Evolutionary conservation across 2,797 vertebrate species (phyloP), one percentile per base, ranked within the genome.

Genomic region (Sus cebifrons): DNA sequence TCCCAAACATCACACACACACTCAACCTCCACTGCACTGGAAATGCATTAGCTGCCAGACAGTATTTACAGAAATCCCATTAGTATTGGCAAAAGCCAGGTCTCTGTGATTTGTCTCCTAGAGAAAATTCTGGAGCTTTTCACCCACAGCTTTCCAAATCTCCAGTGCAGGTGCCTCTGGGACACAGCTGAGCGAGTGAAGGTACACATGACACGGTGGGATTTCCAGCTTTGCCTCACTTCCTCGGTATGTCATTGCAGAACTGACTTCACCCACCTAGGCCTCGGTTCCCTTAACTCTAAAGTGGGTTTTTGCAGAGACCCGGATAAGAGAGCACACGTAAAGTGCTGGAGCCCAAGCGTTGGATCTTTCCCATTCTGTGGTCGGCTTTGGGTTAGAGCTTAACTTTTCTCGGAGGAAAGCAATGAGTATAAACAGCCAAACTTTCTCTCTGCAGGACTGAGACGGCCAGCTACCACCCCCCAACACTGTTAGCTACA

Each of bases 221-320:
- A 67, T 65, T 68, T 90, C 68, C 17, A 91, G 27, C 36, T 44
- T 5, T 74, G 79, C 44, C 58, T 67, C 27, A 5, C 65, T 86
- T 9, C 67, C 74, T 87, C n/a, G 0, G 18, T 82, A 40, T 29
- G 21, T 75, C 88, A 71, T 95, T 56, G 49, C 15, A 62, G 23
- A 91, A 89, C 52, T 52, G 60, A 86, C 85, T 96, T 94, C 20
- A 64, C 23, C 15, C 44, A 54, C n/a, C 96, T 3, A 36, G 40
- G 40, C 71, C 90, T 97, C 77, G n/a, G 62, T 91, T 77, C 86
- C n/a, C 89, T 87, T 79, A 75, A 84, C 65, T 18, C 8, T 25
- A 94, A 84, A 73, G n/a, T 78, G 14, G 23, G 73, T 29, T 89
- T 91, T 6, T 89, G 29, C 11, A 6, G 65, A 77, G 58, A 65